Evolutionary conservation across 2,888 invertebrate species (phyloP), one percentile per base, ranked within the genome.

Genomic region (Trissonchulus sp.): DNA sequence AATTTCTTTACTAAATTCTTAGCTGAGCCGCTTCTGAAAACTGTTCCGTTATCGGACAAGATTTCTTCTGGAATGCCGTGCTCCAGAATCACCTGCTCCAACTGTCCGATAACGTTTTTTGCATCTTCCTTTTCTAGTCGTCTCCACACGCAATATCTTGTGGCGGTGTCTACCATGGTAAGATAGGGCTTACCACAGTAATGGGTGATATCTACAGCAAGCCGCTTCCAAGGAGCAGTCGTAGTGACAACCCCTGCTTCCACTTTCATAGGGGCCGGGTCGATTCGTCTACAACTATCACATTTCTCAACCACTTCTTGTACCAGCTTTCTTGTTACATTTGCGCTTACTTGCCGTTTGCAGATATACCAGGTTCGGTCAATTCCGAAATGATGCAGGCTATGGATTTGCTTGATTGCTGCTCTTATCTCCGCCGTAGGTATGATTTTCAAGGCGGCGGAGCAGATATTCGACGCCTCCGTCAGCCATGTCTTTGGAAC

Each of bases 401-500:
- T 65, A 28, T 65, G 65, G 48, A 48, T 48, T 8, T 48, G 48
- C 48, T 48, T 48, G 48, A 48, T 48, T 8, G 48, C 48, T 48
- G 48, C 48, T 15, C 8, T 48, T 23, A 48, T 8, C 8, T 48
- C 48, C 23, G 48, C 48, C 23, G 48, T 8, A 48, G 8, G 48
- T 23, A 48, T 48, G 8, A 15, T 23, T 48, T 48, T 23, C 23
- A 48, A 48, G 8, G 23, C 48, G 48, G 48, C 48, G 48, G 48
- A 48, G 23, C 48, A 48, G 48, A 48, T 48, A 15, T 48, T 48
- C 48, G 48, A 48, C 48, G 68, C n/a, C 35, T 65, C 35, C 8
- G 68, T 28, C 68, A 65, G 8, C 71, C 71, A 69, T 8, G 34
- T 34, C 71, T 69, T 23, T 23, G 71, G 71, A 28, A 69, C 71